phyloP scores from a whole-genome alignment of 2,797 vertebrate genomes.

The Threskiornis aethiopicus region DNA sequence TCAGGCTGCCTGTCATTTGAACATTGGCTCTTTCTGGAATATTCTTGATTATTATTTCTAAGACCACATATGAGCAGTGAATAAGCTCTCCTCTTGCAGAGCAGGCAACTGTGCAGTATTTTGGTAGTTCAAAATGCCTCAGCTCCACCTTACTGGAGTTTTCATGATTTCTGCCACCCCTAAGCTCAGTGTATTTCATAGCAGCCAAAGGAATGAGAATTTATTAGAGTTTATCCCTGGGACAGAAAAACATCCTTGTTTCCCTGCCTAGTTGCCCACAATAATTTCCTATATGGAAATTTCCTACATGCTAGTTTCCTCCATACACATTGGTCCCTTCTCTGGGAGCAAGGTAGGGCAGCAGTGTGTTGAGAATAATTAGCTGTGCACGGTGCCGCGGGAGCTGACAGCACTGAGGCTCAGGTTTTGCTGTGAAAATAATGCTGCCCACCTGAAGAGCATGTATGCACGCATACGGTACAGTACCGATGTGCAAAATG shows the following conservation, averaged over 20 bases:
- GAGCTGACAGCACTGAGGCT: neutral
- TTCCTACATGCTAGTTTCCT: neutral
- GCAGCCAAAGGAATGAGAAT: neutral
- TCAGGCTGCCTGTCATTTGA: neutral
- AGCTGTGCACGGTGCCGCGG: neutral
- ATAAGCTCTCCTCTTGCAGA: neutral
- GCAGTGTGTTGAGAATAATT: neutral
- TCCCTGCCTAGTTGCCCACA: neutral
- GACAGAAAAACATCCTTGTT: neutral
- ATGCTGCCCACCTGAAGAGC: neutral
- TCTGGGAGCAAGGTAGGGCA: neutral
- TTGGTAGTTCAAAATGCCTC: neutral
- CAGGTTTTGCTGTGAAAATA: neutral
- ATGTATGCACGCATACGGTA: fast-evolving
- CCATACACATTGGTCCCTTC: neutral
- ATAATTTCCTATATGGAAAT: neutral
- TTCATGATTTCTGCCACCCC: neutral
- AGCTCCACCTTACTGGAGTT: neutral
- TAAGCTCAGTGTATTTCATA: neutral
- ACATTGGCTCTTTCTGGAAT: neutral
- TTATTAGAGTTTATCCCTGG: neutral
- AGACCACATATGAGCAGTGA: neutral
- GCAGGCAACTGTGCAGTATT: neutral
- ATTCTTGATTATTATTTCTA: neutral
- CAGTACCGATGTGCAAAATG: neutral